Base-by-base conservation (phyloP, 2,797 vertebrate genomes). In the Hippoglossus hippoglossus region DNA sequence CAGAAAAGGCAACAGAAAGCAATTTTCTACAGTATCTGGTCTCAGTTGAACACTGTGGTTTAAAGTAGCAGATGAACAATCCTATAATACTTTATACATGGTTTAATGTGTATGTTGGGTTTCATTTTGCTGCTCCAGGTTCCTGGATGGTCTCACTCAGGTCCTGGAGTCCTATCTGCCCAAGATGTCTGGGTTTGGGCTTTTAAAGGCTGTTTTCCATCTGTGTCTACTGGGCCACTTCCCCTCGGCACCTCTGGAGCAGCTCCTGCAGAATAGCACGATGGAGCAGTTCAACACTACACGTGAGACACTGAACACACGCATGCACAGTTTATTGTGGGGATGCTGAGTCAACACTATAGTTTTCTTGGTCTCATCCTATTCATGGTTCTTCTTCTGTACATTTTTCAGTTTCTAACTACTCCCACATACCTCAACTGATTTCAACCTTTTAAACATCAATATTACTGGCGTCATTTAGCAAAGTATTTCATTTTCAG, bases 151-250 rank as follows among this genome's bases (percentile, higher is more conserved):
- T 58, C 75, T 97, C 65, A 90, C 80, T 6, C 68, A 5, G 13
- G 87, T 82, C 56, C 85, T 99, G 81, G 90, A 90, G 70, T 90
- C 87, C 1, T 93, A 94, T 74, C 93, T 97, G 5, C 84, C 90
- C 71, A 91, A 90, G 58, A 93, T 98, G 77, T 85, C 94, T 18
- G 70, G 49, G 12, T 49, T 47, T 16, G 89, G 93, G 1, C 88
- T 98, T 9, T 77, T 98, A 69, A 94, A 67, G 74, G 87, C 87
- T 0, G 80, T 94, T 9, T 93, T 84, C 85, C 85, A 71, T 2
- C 90, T 98, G 47, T 96, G 95, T 71, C 1, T 95, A 19, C 82
- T 97, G 87, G 94, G 93, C 49, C 94, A 94, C 85, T 95, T 97
- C 67, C 96, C 96, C 21, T 18, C 89, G 7, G 71, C 26, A 6